Base-by-base conservation (phyloP, 2,888 invertebrate species). In the Polydesmus complanatus region DNA sequence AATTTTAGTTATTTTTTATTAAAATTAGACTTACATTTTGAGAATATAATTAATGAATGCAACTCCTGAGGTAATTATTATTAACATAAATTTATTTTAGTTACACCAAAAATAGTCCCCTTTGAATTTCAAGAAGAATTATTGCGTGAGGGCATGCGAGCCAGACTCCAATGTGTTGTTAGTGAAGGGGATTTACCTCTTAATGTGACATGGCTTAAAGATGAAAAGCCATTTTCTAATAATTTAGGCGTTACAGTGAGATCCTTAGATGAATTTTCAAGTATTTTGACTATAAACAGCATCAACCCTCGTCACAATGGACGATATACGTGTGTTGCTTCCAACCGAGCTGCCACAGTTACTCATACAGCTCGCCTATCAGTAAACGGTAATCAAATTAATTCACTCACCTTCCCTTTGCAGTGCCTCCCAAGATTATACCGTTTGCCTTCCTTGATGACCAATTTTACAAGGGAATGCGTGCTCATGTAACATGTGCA, bases 91-190 rank as follows among this genome's bases (percentile, higher is more conserved):
- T 54, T 47, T 49, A 21, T 49, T 86, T 85, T 83, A 57, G 57
- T 57, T 81, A 85, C 86, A 78, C 85, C 85, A 78, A 83, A 83
- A 79, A 85, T 86, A 81, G 85, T 85, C 80, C 84, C 85, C 78
- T 86, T 86, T 81, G 81, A 80, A 79, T 86, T 86, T 79, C 84
- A 84, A 83, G 85, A 85, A 77, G 85, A 84, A 75, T 81, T 86
- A 74, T 49, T 57, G 23, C 83, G 83, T 74, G 85, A 85, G 78
- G 85, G 85, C 77, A 84, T 84, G 83, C 81, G 85, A 74, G 85
- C 86, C 69, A 82, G 85, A 75, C 83, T 85, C 73, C 83, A 86
- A 74, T 86, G 86, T 78, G 84, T 85, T 73, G 84, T 86, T 72
- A 83, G 84, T 74, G 80, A 82, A 71, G 86, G 88, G 70, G 88